Percentiles rank a stretch among this genome's conserved stretches.
phyloP scores from a whole-genome alignment of 2,113 vertebrate genomes.

The Stegostoma tigrinum region DNA sequence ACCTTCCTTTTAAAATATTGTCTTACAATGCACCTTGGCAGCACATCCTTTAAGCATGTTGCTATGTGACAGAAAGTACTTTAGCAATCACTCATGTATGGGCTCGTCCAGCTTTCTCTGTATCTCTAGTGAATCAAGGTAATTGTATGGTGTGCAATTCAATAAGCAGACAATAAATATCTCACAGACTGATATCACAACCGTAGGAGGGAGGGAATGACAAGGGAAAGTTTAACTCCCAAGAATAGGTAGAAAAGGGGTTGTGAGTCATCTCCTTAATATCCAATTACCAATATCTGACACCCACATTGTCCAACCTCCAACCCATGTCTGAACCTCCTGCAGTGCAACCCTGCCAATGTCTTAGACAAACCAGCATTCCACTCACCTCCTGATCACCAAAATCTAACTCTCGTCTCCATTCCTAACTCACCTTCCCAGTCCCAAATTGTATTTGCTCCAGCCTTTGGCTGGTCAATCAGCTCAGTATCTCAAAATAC shows the following conservation, averaged over 20 bases:
- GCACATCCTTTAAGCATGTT: background rate
- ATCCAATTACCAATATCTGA: too few relatives aligned
- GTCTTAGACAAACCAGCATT: too few relatives aligned
- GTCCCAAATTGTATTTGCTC: background rate
- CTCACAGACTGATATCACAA: background rate
- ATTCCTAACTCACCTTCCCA: background rate
- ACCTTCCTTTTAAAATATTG: background rate
- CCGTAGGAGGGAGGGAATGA: too few relatives aligned
- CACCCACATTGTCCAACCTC: too few relatives aligned
- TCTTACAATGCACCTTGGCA: background rate
- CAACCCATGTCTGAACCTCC: too few relatives aligned
- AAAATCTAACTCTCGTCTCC: too few relatives aligned
- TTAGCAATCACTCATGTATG: background rate
- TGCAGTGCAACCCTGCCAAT: too few relatives aligned
- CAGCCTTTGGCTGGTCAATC: background rate
- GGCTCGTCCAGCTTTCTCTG: background rate
- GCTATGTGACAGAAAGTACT: background rate
- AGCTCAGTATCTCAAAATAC: background rate
- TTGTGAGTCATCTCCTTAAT: too few relatives aligned
- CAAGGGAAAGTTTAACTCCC: background rate
- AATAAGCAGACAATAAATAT: background rate
- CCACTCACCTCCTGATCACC: too few relatives aligned
- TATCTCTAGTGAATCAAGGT: background rate
- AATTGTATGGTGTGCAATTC: too few relatives aligned
- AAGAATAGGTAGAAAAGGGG: background rate